A percentile compares a stretch with the other conserved stretches of the same genome.
Evolutionary conservation across 2,888 invertebrate genomes (phyloP).

Genomic region (Apamea epomidion): DNA sequence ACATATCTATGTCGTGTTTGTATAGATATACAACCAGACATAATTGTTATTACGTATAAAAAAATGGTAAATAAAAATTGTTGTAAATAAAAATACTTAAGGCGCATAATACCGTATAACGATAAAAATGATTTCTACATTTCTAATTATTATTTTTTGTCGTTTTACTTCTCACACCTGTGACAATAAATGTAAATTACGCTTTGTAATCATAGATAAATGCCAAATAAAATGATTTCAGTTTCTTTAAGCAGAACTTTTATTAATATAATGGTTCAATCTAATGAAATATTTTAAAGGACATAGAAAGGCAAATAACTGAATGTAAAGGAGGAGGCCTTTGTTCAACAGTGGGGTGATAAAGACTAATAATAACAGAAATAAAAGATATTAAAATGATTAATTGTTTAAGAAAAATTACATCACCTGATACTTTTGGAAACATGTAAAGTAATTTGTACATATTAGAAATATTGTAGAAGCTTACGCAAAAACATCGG

Average conservation of each 20-base stretch:
- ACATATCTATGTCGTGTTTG: constrained; percentile 88
- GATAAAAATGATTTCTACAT: constrained; percentile 64
- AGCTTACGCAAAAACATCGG: constrained; percentile 1
- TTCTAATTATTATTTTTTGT: constrained; percentile 74
- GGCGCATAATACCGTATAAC: constrained; percentile 67
- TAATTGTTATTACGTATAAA: constrained; percentile 78
- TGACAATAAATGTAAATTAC: constrained; percentile 90
- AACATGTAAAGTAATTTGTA: constrained; percentile 34
- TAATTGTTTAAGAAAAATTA: background rate
- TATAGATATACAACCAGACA: constrained; percentile 77
- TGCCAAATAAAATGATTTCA: constrained; percentile 81
- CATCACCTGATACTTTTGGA: background rate
- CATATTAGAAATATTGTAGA: constrained; percentile 37
- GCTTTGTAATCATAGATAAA: constrained; percentile 87
- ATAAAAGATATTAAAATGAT: background rate
- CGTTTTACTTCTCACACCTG: constrained; percentile 86
- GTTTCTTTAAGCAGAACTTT: constrained; percentile 57
- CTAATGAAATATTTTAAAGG: constrained; percentile 51
- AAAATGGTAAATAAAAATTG: constrained; percentile 75
- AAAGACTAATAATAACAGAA: background rate
- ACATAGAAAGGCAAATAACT: background rate
- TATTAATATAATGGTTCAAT: constrained; percentile 23
- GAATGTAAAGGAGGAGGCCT: background rate
- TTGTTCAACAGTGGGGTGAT: background rate
- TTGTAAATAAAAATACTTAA: constrained; percentile 78